Conservation (phyloP, 1,140 invertebrate genomes). For the Chymomyza costata region DNA sequence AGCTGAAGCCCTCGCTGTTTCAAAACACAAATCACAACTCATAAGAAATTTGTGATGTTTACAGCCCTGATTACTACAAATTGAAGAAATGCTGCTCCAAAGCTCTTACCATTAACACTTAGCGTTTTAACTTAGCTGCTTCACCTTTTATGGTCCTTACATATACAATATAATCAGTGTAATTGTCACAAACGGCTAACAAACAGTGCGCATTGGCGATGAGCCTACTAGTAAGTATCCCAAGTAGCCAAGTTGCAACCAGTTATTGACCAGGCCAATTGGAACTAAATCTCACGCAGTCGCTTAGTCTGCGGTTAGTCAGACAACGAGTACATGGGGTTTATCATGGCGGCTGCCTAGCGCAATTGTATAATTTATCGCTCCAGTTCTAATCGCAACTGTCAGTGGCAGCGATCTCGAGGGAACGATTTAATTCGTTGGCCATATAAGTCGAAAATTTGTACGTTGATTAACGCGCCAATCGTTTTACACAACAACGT, state of each 20-base stretch:
- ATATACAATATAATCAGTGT: slow-evolving; percentile 70
- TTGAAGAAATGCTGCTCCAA: no score
- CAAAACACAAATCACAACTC: no score
- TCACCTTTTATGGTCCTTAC: slow-evolving; percentile 61
- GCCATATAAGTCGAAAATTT: slow-evolving; percentile 71
- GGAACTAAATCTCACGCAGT: no score
- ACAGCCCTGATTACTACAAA: no score
- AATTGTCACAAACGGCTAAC: slow-evolving; percentile 46
- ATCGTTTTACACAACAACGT: slow-evolving; percentile 68
- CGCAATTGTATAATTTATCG: slow-evolving; percentile 73
- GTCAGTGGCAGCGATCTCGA: slow-evolving; percentile 53
- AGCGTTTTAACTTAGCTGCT: slow-evolving; percentile 5
- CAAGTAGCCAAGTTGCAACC: slow-evolving; percentile 4
- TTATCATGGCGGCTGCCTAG: slow-evolving; percentile 49
- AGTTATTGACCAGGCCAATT: background rate
- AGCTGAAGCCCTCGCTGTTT: no score
- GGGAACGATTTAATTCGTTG: slow-evolving; percentile 70
- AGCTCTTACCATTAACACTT: slow-evolving; percentile 45
- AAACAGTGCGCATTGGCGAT: slow-evolving; percentile 17
- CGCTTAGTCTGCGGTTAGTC: no score
- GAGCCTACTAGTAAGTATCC: slow-evolving; percentile 23
- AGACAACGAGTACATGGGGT: no score
- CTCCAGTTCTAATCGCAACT: slow-evolving; percentile 69
- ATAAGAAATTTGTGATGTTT: no score
- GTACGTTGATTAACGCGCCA: slow-evolving; percentile 72